Evolutionary conservation across 1,140 invertebrate species (phyloP), one percentile per base, ranked within the genome.

Genomic region (Homalodisca vitripennis): DNA sequence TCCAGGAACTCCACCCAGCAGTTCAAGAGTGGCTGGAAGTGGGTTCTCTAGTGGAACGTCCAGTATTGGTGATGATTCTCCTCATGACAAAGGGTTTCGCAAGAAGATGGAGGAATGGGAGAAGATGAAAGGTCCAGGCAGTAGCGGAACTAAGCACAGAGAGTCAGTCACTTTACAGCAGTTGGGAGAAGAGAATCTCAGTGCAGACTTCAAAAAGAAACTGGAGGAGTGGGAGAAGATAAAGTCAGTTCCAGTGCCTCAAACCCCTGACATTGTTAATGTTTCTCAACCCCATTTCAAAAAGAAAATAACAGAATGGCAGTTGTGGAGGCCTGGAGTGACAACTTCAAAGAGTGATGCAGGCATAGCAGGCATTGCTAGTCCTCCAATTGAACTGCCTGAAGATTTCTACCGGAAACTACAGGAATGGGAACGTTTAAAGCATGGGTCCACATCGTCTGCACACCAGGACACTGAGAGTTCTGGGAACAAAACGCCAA

Each of bases 151-250:
- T 3, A 62, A 34, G 14, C 46, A 70, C 20, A 66, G 64, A 60
- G 70, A 67, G 41, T 67, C 66, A 24, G 17, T 66, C 1, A 65
- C 65, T 6, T 70, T 75, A 27, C 78, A 62, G 77, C 75, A 79
- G 29, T 69, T 81, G 14, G 75, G 80, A 31, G 88, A 91, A 72
- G 88, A 90, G 53, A 85, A 89, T 73, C 76, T 92, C 2, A 88
- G 89, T 1, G 85, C 88, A 0, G 89, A 92, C 70, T 93, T 93
- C 77, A 84, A 87, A 46, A 92, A 92, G 79, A 94, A 94, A 77
- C 79, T 94, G 0, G 85, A 89, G 71, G 92, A 94, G 76, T 94
- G 92, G 92, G 88, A 93, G 74, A 85, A 88, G n/a, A 87, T 89
- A 74, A 91, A 90, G 74, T 88, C 87, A 24, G 80, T 78, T 17